Evolutionary conservation across 2,797 vertebrate species (phyloP).

Genomic region (Tiaroga cobitis): DNA sequence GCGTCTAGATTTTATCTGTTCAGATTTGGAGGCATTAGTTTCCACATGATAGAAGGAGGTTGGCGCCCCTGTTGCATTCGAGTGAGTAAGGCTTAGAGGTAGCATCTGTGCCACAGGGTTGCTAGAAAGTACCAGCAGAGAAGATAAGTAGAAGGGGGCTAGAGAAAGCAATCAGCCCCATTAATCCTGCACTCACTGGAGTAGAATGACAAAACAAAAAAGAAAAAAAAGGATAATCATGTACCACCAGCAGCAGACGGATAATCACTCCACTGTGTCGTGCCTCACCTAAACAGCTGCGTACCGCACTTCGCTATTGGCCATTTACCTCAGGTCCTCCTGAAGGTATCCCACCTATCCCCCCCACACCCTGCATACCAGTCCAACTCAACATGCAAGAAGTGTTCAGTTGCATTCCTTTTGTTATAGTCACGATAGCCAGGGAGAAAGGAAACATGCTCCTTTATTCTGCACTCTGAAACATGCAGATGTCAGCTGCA

Average conservation of each 20-base stretch:
- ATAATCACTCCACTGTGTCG: slow-evolving; percentile 37
- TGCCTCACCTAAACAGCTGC: slow-evolving; percentile 39
- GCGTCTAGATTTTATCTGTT: slow-evolving; percentile 29
- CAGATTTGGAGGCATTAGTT: slow-evolving; percentile 36
- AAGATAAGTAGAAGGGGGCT: slow-evolving; percentile 17
- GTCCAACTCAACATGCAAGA: slow-evolving; percentile 5
- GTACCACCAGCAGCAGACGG: slow-evolving; percentile 15
- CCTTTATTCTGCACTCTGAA: not conserved
- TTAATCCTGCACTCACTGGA: slow-evolving; percentile 41
- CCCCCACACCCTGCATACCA: not conserved
- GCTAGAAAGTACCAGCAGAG: slow-evolving; percentile 22
- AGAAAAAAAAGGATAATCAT: slow-evolving; percentile 24
- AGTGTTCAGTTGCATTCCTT: not conserved
- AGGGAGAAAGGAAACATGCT: not conserved
- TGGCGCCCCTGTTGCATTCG: not conserved
- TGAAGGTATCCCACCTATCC: not conserved
- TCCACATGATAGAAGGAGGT: slow-evolving; percentile 16
- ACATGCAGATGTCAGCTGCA: not conserved
- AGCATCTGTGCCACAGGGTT: slow-evolving; percentile 33
- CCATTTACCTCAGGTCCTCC: not conserved
- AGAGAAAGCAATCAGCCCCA: slow-evolving; percentile 47
- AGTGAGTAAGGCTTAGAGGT: slow-evolving; percentile 1
- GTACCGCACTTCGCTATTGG: not conserved
- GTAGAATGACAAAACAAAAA: slow-evolving; percentile 28
- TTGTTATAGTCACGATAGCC: not conserved